Base-by-base conservation (phyloP, 1,140 invertebrate species). In the Pseudoatta argentina region DNA sequence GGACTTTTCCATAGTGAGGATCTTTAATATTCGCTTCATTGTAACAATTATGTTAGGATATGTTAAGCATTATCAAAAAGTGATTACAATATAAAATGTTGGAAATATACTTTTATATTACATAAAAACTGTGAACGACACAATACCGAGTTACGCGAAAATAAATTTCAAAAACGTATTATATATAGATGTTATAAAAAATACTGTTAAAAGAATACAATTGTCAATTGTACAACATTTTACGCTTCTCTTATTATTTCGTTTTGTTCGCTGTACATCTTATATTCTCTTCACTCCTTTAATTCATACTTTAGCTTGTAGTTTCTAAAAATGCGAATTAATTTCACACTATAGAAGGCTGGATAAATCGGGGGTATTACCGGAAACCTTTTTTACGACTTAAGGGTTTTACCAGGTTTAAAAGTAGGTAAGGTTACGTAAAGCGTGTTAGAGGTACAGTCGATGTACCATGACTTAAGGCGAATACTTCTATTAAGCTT, bases 241-340 rank as follows among this genome's bases (percentile, higher is more conserved):
- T 39, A 10, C 18, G 16, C 16, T 44, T 30, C 39, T 59, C 21
- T 69, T 79, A 71, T 48, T 6, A 51, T 57, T 59, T 73, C 24
- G 14, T 12, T 73, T 73, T 14, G 7, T 72, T 81, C 78, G 34
- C n/a, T 69, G n/a, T 51, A 24, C 14, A 3, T 18, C 21, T 57
- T 14, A 24, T 24, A 53, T 18, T 16, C 30, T 39, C n/a, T 44
- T 59, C 53, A 21, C 12, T 72, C 18, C 67, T 61, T 73, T 73
- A 73, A 61, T 82, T 73, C 67, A 82, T 73, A 73, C 79, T 69
- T n/a, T 24, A 30, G 14, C 63, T 73, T 39, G 53, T 48, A 72
- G 55, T 61, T 82, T 7, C 67, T 82, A 55, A 82, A 82, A 82
- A 82, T 73, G 55, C 39, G 79, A 82, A 82, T 82, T 82, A 82